Base-by-base conservation (phyloP, 1,140 invertebrate species). In the Drosophila murphyi region DNA sequence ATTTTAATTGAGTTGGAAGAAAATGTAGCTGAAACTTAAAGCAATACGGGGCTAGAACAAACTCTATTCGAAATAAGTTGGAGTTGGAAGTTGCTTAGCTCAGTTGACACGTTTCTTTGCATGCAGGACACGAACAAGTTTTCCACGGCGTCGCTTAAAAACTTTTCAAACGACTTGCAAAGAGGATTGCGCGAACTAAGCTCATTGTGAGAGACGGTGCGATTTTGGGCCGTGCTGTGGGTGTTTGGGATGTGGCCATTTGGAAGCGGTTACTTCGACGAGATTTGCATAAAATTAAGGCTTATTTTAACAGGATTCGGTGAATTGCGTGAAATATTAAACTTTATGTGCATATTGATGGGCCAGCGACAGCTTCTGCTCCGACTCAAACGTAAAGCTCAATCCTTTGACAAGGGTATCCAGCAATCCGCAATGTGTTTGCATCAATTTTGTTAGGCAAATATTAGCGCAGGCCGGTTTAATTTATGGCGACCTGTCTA, bases 271-370 rank as follows among this genome's bases (percentile, higher is more conserved):
- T 86, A 69, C 75, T 80, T 80, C 83, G 72, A 83, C 70, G 63
- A 80, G 83, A 83, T 88, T 88, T 88, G 85, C 83, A 88, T 88
- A 83, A 88, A 83, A 89, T 88, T 88, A 88, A 76, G 83, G 83
- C 78, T 88, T 88, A 88, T 83, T 83, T 72, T 83, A 74, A 87
- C 83, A 50, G 85, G 80, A 88, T 89, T 88, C 80, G 73, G 70
- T 63, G 72, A 87, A 77, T 88, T 70, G 83, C 67, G 63, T 70
- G 73, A 88, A 88, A 88, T 83, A 88, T 88, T 88, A 80, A 89
- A 89, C 83, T 88, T 89, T 89, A 89, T 88, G 83, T 67, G 82
- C 82, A 86, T 86, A 86, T 86, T 86, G 82, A 86, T 82, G 76
- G 52, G 55, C 35, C 64, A 51, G 41, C 41, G 54, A 70, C 57